phyloP scores from a whole-genome alignment of 2,113 vertebrate species.

The Caretta caretta region DNA sequence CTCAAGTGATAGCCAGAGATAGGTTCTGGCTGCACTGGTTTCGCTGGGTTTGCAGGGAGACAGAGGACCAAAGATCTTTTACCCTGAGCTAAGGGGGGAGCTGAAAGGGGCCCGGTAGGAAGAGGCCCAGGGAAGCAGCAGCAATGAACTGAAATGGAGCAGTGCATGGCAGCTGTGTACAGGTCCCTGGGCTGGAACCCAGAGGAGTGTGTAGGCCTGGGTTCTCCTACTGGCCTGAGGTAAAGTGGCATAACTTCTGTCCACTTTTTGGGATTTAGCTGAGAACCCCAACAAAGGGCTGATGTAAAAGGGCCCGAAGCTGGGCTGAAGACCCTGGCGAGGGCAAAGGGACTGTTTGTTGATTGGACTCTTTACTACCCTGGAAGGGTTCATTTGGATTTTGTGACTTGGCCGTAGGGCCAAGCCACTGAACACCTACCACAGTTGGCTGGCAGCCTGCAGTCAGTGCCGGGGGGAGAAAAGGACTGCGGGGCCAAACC shows the following conservation, averaged over 20 bases:
- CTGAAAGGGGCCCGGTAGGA: background rate
- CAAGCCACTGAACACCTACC: background rate
- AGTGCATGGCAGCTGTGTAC: background rate
- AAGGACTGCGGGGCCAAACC: background rate
- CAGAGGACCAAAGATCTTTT: background rate
- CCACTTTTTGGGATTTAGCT: background rate
- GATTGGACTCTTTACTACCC: background rate
- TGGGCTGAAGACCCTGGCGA: background rate
- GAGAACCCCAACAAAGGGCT: background rate
- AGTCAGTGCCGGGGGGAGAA: too few species aligned
- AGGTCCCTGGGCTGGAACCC: background rate
- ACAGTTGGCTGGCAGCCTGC: background rate
- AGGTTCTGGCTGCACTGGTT: background rate
- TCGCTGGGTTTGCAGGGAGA: background rate
- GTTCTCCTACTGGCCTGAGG: background rate
- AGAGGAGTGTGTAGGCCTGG: background rate
- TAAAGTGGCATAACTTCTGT: background rate
- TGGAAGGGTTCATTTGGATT: background rate
- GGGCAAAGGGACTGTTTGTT: background rate
- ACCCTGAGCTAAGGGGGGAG: background rate
- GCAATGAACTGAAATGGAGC: background rate
- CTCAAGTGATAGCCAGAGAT: background rate
- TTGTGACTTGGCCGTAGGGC: background rate
- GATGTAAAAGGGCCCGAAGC: background rate
- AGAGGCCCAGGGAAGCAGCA: background rate